A percentile compares a stretch with the other conserved stretches of the same genome.
phyloP scores from a whole-genome alignment of 2,888 invertebrate species.

The Belgica antarctica region DNA sequence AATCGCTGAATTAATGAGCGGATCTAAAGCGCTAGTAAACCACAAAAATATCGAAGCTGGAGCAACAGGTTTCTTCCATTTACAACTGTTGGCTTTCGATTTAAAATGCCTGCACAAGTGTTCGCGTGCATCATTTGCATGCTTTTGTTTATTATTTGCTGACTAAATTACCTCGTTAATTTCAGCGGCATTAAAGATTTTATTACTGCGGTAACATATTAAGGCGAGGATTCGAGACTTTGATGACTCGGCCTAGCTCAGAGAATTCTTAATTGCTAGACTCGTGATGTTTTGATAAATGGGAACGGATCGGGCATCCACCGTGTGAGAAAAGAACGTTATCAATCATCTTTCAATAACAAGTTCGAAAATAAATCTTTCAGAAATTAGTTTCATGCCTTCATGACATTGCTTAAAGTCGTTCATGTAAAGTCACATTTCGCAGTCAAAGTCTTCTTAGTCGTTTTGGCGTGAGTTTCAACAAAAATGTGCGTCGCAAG shows the following conservation, averaged over 20 bases:
- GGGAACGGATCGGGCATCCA: too few species aligned
- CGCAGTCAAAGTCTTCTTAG: not conserved
- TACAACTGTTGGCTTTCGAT: not conserved
- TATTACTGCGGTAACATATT: too few species aligned
- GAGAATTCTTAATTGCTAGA: too few species aligned
- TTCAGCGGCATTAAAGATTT: too few species aligned
- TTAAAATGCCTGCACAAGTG: not conserved
- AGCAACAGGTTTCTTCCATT: constrained; percentile 6
- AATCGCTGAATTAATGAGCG: not conserved
- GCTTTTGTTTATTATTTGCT: not conserved
- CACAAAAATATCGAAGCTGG: not conserved
- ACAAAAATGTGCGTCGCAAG: constrained; percentile 17
- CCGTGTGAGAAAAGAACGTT: too few species aligned
- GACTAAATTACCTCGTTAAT: not conserved
- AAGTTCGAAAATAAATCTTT: too few species aligned
- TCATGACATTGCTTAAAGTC: not conserved
- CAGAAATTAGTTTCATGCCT: not conserved
- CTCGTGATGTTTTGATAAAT: too few species aligned
- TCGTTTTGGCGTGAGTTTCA: not conserved
- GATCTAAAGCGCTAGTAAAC: not conserved
- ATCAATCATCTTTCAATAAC: too few species aligned
- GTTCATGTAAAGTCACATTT: not conserved
- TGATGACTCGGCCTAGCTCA: too few species aligned
- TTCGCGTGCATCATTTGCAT: constrained; percentile 9
- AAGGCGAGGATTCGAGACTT: too few species aligned